Evolutionary conservation across 2,888 invertebrate species (phyloP), one percentile per base, ranked within the genome.

Genomic region (Trichogramma dendrolimi): DNA sequence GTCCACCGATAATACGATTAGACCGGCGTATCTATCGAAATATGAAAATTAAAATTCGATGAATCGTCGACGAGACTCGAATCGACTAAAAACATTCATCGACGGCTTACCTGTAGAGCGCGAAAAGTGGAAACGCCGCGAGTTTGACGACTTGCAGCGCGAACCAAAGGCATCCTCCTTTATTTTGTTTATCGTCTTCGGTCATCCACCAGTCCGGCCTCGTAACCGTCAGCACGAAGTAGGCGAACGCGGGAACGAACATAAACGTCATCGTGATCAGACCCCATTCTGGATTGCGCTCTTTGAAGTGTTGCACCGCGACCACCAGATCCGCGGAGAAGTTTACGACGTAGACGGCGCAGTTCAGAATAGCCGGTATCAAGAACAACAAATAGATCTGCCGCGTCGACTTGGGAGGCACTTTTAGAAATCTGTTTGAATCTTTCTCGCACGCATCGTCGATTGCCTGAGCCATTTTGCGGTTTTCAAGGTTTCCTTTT

Each of bases 1-100:
- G 75, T 91, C 91, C 51, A 89, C 81, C 70, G 88, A 86, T 86
- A 91, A 88, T 74, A 91, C 91, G 73, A 91, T 85, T 67, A 86
- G 84, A 71, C 86, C 85, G 54, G 87, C 85, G 71, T 86, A 89
- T 76, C 91, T 90, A 73, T 56, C 78, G 75, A 67, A 63, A 65
- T 58, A 43, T 57, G 27, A 43, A 55, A 38, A 51, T 55, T 8
- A 53, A 44, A 60, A 27, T 27, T 27, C 27, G 14, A 14, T 2
- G 14, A 14, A 14, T 14, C 14, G 14, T 14, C 14, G 27, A 8
- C 41, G 42, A 47, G 42, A 41, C 44, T 43, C 46, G 6, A 59
- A 47, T 8, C 41, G 27, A 47, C 14, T 6, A 58, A 14, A 0
- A 53, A 41, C 14, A n/a, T 27, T 14, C 47, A 58, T 57, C 49